Evolutionary conservation across 2,888 invertebrate species (phyloP).

Genomic region (Oxystoma pomonae): DNA sequence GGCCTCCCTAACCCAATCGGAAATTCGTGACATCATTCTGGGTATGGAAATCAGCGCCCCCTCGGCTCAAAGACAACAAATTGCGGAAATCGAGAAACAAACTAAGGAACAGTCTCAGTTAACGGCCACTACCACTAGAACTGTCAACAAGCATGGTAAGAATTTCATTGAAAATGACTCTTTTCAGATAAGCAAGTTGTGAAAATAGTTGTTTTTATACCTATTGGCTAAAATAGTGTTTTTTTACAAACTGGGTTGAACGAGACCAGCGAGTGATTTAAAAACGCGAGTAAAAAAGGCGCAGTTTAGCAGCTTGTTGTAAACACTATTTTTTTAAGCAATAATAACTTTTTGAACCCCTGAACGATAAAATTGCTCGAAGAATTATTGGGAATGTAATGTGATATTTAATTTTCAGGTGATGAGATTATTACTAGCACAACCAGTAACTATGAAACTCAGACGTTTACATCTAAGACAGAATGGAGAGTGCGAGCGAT

Average conservation of each 20-base stretch:
- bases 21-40: slow-evolving; percentile 97
- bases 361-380: no score
- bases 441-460: slow-evolving; percentile 97
- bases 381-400: no score
- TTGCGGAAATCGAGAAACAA: slow-evolving; percentile 99
- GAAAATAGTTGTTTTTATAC: no score
- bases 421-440: slow-evolving; percentile 99
- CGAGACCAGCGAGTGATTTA: no score
- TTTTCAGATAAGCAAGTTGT: no score
- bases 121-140: slow-evolving; percentile 96
- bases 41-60: slow-evolving; percentile 99
- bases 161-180: no score
- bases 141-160: slow-evolving; percentile 58
- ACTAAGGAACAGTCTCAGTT: slow-evolving; percentile 98
- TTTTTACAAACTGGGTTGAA: no score
- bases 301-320: no score
- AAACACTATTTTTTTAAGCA: no score
- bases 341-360: no score
- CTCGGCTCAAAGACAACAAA: slow-evolving; percentile 97
- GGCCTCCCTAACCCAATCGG: slow-evolving; percentile 97
- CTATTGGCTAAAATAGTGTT: no score
- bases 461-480: slow-evolving; percentile 97
- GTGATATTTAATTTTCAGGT: slow-evolving; percentile 71
- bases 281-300: no score
- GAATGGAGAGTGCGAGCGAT: slow-evolving; percentile 99